Conservation (phyloP, 2,888 invertebrate genomes). For the Megastigmus dorsalis region DNA sequence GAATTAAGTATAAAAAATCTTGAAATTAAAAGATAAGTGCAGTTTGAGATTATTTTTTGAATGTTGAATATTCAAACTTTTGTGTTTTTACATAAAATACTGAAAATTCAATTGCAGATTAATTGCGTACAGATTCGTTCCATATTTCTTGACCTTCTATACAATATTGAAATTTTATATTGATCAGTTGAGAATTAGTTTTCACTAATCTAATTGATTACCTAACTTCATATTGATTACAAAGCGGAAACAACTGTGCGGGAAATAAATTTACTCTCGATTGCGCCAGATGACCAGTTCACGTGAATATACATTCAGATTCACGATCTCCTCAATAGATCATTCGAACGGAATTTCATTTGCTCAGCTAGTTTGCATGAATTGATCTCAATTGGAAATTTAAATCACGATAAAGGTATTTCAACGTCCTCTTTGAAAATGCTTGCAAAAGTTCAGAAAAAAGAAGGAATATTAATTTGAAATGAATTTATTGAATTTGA, state of each 20-base stretch:
- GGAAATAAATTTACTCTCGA: slow-evolving; percentile 32
- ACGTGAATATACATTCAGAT: slow-evolving; percentile 10
- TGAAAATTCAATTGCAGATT: background rate
- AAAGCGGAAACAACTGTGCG: background rate
- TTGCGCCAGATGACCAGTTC: slow-evolving; percentile 21
- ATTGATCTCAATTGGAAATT: slow-evolving; percentile 24
- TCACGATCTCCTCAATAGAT: background rate
- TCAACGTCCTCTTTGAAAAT: background rate
- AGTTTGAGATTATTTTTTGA: too few relatives aligned
- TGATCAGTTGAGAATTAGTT: background rate
- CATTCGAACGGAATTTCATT: background rate
- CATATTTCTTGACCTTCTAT: background rate
- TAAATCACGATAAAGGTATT: background rate
- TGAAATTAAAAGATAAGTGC: too few relatives aligned
- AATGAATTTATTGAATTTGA: background rate
- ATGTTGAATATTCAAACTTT: too few relatives aligned
- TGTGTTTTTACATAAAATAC: background rate
- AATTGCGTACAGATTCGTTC: too few relatives aligned
- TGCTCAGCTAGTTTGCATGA: slow-evolving; percentile 8
- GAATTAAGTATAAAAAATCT: too few relatives aligned
- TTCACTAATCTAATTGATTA: background rate
- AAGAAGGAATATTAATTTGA: background rate
- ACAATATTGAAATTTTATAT: background rate
- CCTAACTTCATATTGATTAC: background rate
- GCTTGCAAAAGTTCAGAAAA: background rate